Base-by-base conservation (phyloP, 2,888 invertebrate genomes). In the Ommatoiulus sabulosus region DNA sequence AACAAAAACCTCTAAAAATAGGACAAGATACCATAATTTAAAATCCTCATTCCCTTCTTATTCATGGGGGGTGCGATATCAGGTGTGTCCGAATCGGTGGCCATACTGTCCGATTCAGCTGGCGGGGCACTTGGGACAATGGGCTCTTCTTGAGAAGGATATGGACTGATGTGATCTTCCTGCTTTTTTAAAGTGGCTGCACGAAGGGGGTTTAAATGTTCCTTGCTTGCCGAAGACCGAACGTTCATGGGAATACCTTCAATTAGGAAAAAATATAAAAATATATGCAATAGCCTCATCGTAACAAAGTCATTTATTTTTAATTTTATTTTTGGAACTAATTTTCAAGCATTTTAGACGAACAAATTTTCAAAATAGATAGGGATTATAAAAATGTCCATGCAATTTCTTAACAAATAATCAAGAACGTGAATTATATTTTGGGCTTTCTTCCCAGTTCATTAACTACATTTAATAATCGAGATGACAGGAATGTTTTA, bases 121-220 rank as follows among this genome's bases (percentile, higher is more conserved):
- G 89, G 89, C 84, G 89, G 89, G 17, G 89, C 89, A 87, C 89
- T 89, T 80, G 89, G 89, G 17, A 80, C 80, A 35, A 87, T 72
- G 17, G 87, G 44, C 24, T 89, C 87, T 15, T 87, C 87, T 24
- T 20, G 87, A 46, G 44, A 35, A 24, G 72, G 57, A 46, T 46
- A 89, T 48, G 24, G 57, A n/a, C 44, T 84, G 1, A 7, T 24
- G 7, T n/a, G n/a, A 3, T 72, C 87, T 15, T 86, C 43, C 44
- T 52, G 72, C 24, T 87, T 89, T 44, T 80, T 87, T 20, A 89
- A 35, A n/a, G 89, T 87, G 35, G 89, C 87, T n/a, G 87, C 87
- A 44, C 87, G 72, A 6, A 89, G 84, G 35, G 87, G 87, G 46
- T 87, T 89, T 72, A 89, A 80, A 44, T 89, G 89, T 24, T 89